Conservation (phyloP, 64 coral and sea anemone species). For the Stylophora pistillata region DNA sequence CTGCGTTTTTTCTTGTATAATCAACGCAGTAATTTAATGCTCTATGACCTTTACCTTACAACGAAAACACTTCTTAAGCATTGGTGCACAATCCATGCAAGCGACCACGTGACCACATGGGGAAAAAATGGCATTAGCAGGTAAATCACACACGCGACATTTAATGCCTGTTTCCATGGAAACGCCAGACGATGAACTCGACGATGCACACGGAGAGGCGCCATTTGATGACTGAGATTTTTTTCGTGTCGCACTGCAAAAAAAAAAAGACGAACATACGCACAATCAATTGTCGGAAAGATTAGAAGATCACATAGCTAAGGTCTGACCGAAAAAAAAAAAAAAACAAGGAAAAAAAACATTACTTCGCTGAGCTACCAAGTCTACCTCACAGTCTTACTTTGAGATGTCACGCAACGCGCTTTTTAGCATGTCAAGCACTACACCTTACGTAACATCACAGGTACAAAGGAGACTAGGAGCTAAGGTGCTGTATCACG, state of each 20-base stretch:
- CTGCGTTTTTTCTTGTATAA: background rate
- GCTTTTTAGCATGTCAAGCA: too few relatives aligned
- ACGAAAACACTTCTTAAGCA: constrained; percentile 51
- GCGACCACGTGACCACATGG: constrained; percentile 67
- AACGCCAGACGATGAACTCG: background rate
- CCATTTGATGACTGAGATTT: background rate
- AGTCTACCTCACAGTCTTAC: too few relatives aligned
- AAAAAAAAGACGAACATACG: background rate
- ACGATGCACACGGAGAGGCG: background rate
- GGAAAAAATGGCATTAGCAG: constrained; percentile 37
- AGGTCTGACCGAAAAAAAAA: too few relatives aligned
- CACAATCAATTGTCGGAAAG: background rate
- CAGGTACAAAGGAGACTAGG: too few relatives aligned
- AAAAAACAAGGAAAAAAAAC: background rate
- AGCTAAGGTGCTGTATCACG: too few relatives aligned
- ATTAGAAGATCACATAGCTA: too few relatives aligned
- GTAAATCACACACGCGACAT: constrained; percentile 42
- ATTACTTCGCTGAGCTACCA: background rate
- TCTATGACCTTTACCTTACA: constrained; percentile 48
- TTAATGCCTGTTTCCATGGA: background rate
- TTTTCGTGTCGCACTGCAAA: background rate
- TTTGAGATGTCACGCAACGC: too few relatives aligned
- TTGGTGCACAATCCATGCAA: constrained; percentile 44
- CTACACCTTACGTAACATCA: too few relatives aligned
- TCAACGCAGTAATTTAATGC: too few relatives aligned